phyloP scores from a whole-genome alignment of 2,888 invertebrate genomes.

The Azorinus chamasolen region DNA sequence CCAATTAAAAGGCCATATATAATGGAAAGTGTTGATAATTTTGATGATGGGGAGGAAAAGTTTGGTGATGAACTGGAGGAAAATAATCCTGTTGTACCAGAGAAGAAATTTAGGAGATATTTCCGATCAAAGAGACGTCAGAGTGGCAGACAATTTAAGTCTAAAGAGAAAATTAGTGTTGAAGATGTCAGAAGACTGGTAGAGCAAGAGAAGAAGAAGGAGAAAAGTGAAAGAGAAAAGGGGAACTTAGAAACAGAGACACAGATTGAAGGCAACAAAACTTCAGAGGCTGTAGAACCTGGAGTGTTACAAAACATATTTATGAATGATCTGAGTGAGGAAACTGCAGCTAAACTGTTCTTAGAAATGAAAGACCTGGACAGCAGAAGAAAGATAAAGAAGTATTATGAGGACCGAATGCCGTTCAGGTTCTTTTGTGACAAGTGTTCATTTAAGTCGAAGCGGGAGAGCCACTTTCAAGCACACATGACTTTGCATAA shows the following conservation, averaged over 20 bases:
- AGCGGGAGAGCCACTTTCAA: slow-evolving; percentile 86
- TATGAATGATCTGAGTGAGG: background rate
- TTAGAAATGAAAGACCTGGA: background rate
- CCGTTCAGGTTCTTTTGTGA: slow-evolving; percentile 86
- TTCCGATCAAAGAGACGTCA: too few species aligned
- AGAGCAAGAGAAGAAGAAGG: background rate
- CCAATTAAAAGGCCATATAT: too few species aligned
- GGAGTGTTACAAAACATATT: background rate
- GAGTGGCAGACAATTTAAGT: too few species aligned
- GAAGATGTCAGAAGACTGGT: background rate
- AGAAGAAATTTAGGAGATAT: too few species aligned
- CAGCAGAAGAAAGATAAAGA: slow-evolving; percentile 54
- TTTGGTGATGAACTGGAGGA: too few species aligned
- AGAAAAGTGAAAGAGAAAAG: background rate
- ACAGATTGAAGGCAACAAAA: background rate
- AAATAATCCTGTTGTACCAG: too few species aligned
- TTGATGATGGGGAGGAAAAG: too few species aligned
- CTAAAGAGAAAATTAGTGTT: slow-evolving; percentile 1
- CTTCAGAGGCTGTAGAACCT: background rate
- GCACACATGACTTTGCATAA: slow-evolving; percentile 85
- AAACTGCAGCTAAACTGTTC: too few species aligned
- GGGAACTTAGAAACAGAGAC: too few species aligned
- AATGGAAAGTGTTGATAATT: too few species aligned
- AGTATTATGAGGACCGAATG: slow-evolving; percentile 88
- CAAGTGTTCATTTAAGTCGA: slow-evolving; percentile 87